Conservation (phyloP, 2,888 invertebrate genomes). For the Cheiracanthium punctorium region DNA sequence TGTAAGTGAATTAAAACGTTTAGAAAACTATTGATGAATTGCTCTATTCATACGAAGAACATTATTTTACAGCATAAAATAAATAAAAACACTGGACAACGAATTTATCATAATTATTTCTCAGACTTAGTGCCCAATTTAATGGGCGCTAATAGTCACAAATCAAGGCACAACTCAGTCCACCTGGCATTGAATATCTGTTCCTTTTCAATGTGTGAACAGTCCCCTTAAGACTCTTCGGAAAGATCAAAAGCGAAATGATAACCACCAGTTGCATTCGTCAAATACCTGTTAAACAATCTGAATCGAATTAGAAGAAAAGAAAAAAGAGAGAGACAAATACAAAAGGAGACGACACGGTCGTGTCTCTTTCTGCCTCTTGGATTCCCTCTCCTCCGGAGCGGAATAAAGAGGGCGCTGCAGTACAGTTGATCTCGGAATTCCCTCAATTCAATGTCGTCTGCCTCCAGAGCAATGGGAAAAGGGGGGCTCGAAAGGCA, state of each 20-base stretch:
- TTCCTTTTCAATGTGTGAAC: not conserved
- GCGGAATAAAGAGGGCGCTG: not conserved
- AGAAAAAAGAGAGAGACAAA: not conserved
- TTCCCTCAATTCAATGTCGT: not conserved
- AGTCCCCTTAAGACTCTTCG: not conserved
- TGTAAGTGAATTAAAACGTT: too few species aligned
- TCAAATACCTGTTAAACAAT: constrained; percentile 6
- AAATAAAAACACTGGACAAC: too few species aligned
- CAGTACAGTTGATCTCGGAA: not conserved
- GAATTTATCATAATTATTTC: too few species aligned
- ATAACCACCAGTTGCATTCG: constrained; percentile 8
- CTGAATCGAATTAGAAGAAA: constrained; percentile 3
- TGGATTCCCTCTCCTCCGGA: not conserved
- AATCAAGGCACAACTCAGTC: too few species aligned
- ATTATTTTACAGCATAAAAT: too few species aligned
- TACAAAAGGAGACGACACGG: not conserved
- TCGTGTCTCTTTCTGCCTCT: not conserved
- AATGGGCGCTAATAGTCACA: too few species aligned
- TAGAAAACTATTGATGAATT: too few species aligned
- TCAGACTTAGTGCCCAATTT: too few species aligned
- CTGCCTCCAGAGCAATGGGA: not conserved
- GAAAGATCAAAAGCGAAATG: not conserved
- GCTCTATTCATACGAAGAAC: too few species aligned
- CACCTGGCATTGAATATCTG: too few species aligned
- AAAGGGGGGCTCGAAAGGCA: not conserved